phyloP scores from a whole-genome alignment of 2,888 invertebrate species.

The Catonia carolina region DNA sequence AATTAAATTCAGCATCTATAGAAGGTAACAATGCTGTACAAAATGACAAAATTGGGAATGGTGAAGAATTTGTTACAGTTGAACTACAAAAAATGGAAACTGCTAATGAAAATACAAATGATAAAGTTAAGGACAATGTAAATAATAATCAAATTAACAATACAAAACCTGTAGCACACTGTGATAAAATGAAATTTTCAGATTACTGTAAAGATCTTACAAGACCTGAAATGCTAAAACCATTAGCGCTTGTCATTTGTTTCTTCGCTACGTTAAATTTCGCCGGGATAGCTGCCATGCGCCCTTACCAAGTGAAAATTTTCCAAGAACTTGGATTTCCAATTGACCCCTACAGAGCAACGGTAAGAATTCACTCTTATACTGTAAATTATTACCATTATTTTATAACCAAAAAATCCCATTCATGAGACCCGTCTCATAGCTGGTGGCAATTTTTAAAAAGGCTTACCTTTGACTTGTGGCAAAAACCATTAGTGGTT shows the following conservation, averaged over 20 bases:
- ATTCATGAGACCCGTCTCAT: too few relatives aligned
- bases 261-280: constrained; percentile 51
- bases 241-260: constrained; percentile 47
- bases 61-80: constrained; percentile 20
- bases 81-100: neutral
- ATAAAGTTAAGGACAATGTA: constrained; percentile 7
- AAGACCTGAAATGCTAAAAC: constrained; percentile 49
- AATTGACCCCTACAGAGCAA: constrained; percentile 44
- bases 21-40: neutral
- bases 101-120: neutral
- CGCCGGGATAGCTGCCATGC: constrained; percentile 47
- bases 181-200: constrained; percentile 20
- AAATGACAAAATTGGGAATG: neutral
- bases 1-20: neutral
- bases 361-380: constrained; percentile 43
- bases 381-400: too few relatives aligned
- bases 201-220: constrained; percentile 33
- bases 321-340: constrained; percentile 43
- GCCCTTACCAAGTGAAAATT: constrained; percentile 52
- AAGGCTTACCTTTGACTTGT: too few relatives aligned
- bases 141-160: constrained; percentile 2
- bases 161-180: neutral
- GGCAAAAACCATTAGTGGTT: too few relatives aligned
- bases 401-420: too few relatives aligned
- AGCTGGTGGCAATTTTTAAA: too few relatives aligned